Evolutionary conservation across 1,140 invertebrate genomes (phyloP), one percentile per base, ranked within the genome.

Genomic region (Physella acuta): DNA sequence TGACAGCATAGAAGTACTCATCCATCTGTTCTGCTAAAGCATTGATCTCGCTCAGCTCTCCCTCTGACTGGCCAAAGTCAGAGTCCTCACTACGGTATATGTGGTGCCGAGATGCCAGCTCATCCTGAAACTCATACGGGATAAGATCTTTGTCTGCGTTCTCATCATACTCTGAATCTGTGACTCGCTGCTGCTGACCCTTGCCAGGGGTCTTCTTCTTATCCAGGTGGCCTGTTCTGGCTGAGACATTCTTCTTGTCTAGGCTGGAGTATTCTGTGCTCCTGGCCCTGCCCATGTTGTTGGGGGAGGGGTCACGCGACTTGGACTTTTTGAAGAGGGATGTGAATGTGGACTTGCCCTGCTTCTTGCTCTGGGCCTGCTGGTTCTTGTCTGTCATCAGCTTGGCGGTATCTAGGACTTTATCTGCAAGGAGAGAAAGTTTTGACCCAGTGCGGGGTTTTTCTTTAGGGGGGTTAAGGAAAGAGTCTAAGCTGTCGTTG

Each of bases 1-100:
- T 83, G 16, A 91, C 86, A 24, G 94, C 95, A 80, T 97, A 99
- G 85, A 96, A 98, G 85, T 98, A 99, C 85, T 99, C 97, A 82
- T 99, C 96, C 79, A 98, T 95, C 11, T 96, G 85, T 80, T 95
- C 95, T 39, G 98, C 77, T 58, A 82, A 75, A 1, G 81, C 80
- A 71, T 82, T 79, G 28, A 85, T 68, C 62, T 84, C 82, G 33
- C 71, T 73, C 1, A 79, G 67, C 55, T 83, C 82, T 17, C 73
- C 71, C 31, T 83, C 82, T 4, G 81, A 79, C 20, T 77, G 66
- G 31, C 78, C 76, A 36, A 75, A 75, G 36, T 81, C 82, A 0
- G 80, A 81, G n/a, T 76, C 80, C 62, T 79, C 78, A 63, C 76
- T 79, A 60, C 78, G 76, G 28, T 79, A 77, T 17, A 69, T 69